Base-by-base conservation (phyloP, 2,888 invertebrate species). In the Amphipyra tragopoginis region DNA sequence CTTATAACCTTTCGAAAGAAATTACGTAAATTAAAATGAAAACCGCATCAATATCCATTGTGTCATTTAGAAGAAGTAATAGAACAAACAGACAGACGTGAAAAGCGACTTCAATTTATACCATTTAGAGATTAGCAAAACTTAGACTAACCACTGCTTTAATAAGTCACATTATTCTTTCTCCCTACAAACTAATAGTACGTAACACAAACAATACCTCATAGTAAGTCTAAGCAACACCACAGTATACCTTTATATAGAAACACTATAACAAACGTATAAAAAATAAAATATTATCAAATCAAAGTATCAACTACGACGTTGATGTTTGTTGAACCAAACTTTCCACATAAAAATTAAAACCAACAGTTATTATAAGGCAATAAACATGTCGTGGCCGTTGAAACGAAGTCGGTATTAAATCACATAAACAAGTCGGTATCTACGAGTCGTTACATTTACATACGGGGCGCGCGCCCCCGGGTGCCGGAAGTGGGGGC, bases 371-470 rank as follows among this genome's bases (percentile, higher is more conserved):
- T 69, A 71, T 72, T 72, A 65, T 55, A 71, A 67, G 75, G 66
- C 60, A 62, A 74, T 74, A 74, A 77, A 74, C 56, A 75, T 75
- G 54, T 56, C 72, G 49, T 59, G 59, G 59, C 43, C 43, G 75
- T 72, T 72, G 72, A 75, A 72, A 72, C 65, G 72, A 55, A 78
- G 59, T 78, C 58, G 58, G 58, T 67, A 78, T 80, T 78, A 76
- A 79, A 72, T 78, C 82, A 81, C 65, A 82, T 80, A 79, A 80
- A 81, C 80, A 81, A 81, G 73, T 81, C 65, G 61, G 75, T 71
- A 77, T 73, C 72, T 75, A 75, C 48, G 59, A 75, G 76, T 59
- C 71, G 68, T 63, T 59, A 68, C 60, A 75, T 80, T 81, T 80
- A 81, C 81, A 80, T 81, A 80, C 80, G 80, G 77, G 75, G 58